Conservation (phyloP, 2,888 invertebrate genomes). For the Scaptodrosophila latifasciaeformis region DNA sequence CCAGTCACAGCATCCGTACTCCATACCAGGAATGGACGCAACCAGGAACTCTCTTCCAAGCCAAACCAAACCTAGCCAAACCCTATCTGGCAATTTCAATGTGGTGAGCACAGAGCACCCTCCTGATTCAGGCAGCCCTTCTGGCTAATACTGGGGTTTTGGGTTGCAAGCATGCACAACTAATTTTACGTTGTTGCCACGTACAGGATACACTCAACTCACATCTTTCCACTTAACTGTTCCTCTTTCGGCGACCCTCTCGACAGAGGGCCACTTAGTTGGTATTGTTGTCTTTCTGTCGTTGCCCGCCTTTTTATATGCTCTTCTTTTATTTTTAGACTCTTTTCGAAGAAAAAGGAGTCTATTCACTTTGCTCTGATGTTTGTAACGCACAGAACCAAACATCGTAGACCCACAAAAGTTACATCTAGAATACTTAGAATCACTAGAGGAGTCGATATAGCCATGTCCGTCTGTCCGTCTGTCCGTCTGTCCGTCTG, state of each 20-base stretch:
- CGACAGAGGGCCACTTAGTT: constrained; percentile 38
- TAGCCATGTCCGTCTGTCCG: no score
- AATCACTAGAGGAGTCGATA: no score
- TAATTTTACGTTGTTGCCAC: constrained; percentile 61
- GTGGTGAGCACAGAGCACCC: constrained; percentile 22
- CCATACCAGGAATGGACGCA: not conserved
- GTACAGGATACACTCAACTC: no score
- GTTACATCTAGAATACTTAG: no score
- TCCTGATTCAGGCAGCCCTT: constrained; percentile 6
- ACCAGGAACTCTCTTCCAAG: no score
- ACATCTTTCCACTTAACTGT: not conserved
- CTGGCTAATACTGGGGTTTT: constrained; percentile 38
- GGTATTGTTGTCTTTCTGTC: constrained; percentile 22
- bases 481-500: no score
- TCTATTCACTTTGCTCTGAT: no score
- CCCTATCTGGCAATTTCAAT: constrained; percentile 57
- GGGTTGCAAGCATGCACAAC: constrained; percentile 55
- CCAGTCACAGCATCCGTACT: not conserved
- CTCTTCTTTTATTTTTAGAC: no score
- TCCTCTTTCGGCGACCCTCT: constrained; percentile 31
- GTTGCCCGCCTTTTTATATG: constrained; percentile 14
- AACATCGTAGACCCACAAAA: no score
- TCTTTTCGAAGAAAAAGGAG: no score
- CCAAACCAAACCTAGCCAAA: no score
- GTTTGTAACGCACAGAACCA: no score